Evolutionary conservation across 2,888 invertebrate genomes (phyloP), one percentile per base, ranked within the genome.

Genomic region (Boloria euphrosyne): DNA sequence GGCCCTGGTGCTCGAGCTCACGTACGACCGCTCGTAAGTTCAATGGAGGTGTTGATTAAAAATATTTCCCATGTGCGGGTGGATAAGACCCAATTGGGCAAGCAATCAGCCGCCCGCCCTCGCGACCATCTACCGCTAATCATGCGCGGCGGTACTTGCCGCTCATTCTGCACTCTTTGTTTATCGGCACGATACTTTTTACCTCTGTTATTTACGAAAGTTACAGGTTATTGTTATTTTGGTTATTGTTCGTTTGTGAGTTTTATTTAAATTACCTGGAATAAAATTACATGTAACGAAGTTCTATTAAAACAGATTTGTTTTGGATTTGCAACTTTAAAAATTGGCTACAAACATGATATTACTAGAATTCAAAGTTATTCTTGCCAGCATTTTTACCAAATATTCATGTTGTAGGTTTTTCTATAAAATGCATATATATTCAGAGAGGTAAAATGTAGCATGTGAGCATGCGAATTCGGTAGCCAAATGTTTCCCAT

Each of bases 41-140:
- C 91, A 92, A 92, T 92, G 92, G 92, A 92, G 92, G 93, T 92
- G 92, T 93, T 93, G 93, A 92, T 92, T 92, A 93, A 93, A 93
- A 92, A 92, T 92, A 93, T 92, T 92, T 92, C 92, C 92, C 92
- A 92, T 92, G 91, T 90, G 92, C 90, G 92, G 88, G 89, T 86
- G 91, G 91, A 89, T 90, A 91, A 90, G 89, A 90, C 90, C 89
- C 92, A 92, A 92, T 92, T 92, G 92, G 90, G 87, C 89, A 82
- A 83, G 90, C 92, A 92, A 91, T 92, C 91, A 91, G 86, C 87
- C 85, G 80, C 85, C 80, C 83, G 79, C 78, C 76, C 78, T 80
- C 79, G 80, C 80, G 73, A 77, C 75, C 76, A 70, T 73, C 81
- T 79, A 78, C 83, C 84, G 88, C 90, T 90, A 91, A 90, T 91